Conservation (phyloP, 2,888 invertebrate genomes). For the Trachelus troglodyta region DNA sequence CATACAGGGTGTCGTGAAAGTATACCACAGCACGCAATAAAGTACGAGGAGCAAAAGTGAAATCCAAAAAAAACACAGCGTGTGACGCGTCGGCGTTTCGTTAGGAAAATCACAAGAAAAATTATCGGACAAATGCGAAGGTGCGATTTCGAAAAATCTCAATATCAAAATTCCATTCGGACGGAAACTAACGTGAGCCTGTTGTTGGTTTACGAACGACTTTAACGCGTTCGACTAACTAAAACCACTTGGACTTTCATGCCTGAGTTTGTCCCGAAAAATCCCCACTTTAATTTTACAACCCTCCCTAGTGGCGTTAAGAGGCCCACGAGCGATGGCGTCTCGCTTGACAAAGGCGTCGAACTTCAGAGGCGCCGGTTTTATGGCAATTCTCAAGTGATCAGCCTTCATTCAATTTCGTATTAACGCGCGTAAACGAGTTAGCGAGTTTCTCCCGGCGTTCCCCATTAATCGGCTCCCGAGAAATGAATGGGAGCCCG, state of each 20-base stretch:
- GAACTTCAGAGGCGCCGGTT: constrained; percentile 15
- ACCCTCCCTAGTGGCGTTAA: constrained; percentile 19
- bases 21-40: not conserved
- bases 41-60: not conserved
- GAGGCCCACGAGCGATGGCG: constrained; percentile 18
- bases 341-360: not conserved
- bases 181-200: not conserved
- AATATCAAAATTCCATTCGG: not conserved
- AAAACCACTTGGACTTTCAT: not conserved
- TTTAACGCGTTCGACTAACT: constrained; percentile 24
- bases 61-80: constrained; percentile 1
- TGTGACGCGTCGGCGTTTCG: not conserved
- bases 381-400: constrained; percentile 34
- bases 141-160: not conserved
- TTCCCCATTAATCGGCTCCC: not conserved
- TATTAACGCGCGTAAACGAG: not conserved
- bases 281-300: constrained; percentile 2
- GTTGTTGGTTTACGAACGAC: constrained; percentile 1
- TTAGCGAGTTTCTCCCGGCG: not conserved
- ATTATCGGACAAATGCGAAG: no score
- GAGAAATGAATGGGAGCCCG: not conserved
- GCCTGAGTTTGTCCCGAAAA: not conserved
- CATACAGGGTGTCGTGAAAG: constrained; percentile 7
- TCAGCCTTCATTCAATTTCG: constrained; percentile 8
- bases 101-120: not conserved